Evolutionary conservation across 2,113 vertebrate genomes (phyloP).

Genomic region (Megaptera novaeangliae): DNA sequence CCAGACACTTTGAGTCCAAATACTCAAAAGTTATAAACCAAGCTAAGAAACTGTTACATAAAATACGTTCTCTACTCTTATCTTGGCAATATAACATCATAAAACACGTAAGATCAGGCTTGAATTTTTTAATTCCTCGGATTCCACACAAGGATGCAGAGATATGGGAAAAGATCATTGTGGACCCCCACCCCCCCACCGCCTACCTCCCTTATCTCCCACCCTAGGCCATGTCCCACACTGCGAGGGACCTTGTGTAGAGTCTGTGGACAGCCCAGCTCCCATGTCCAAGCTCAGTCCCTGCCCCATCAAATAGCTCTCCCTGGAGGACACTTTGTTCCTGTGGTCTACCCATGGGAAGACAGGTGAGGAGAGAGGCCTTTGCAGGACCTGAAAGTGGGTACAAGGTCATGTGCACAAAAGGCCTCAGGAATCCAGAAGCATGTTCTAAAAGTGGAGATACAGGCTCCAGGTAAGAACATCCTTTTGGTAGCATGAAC

Average conservation of each 20-base stretch:
- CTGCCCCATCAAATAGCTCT: background rate
- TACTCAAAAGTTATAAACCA: background rate
- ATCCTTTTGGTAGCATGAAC: background rate
- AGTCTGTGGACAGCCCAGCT: background rate
- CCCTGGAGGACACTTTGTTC: background rate
- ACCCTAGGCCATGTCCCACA: background rate
- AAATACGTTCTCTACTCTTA: background rate
- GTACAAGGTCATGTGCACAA: background rate
- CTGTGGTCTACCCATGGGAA: background rate
- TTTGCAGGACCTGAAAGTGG: background rate
- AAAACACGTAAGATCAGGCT: background rate
- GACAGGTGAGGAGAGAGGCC: background rate
- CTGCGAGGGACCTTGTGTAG: rapidly evolving
- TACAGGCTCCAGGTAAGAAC: background rate
- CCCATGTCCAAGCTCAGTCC: background rate
- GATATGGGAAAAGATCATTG: background rate
- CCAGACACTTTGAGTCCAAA: background rate
- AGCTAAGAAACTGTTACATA: background rate
- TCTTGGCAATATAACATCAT: background rate
- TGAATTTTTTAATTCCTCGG: background rate
- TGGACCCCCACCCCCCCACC: background rate
- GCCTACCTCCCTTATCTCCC: background rate
- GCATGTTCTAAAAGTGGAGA: background rate
- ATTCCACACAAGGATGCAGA: background rate
- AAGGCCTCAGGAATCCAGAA: background rate